Base-by-base conservation (phyloP, 2,797 vertebrate species). In the Florisuga fusca region DNA sequence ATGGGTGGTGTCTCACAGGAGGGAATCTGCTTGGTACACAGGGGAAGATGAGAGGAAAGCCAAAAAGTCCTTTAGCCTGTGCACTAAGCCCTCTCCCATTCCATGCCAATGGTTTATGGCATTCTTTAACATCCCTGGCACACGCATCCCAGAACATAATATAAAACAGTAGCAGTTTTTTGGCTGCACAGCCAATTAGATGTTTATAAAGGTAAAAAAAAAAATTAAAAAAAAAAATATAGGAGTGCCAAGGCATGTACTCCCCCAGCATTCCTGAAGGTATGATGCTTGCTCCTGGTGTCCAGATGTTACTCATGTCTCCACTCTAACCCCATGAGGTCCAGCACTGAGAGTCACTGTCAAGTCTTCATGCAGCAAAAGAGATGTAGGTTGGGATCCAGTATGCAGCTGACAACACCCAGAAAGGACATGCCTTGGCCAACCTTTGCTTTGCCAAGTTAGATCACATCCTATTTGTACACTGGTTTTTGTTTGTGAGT, bases 241-340 rank as follows among this genome's bases (percentile, higher is more conserved):
- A 73, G 59, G 89, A 93, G 91, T 90, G 88, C 82, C 92, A 93
- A 69, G 79, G 69, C 91, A 67, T 29, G 76, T 31, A 66, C 94
- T 85, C 92, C 87, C 23, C 51, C 94, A 86, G 91, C 94, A 96
- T 95, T 97, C 95, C 95, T 93, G 87, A 81, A 87, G 67, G 87
- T 87, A 95, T 95, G 93, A 94, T 89, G 87, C 53, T 91, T 45
- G 22, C 41, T 96, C 83, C 23, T 74, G 63, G 15, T 86, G 73
- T 93, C 91, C 94, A 96, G 91, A 95, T 92, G 91, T 90, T 96
- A 48, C 69, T 94, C 36, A 59, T 1, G 1, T 85, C 73, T 89
- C 76, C 1, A 2, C 63, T 87, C 29, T 55, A 76, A 84, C 86
- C 92, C 74, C 89, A 88, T 0, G 1, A 92, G 85, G 80, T 88